Evolutionary conservation across 1,140 invertebrate species (phyloP), one percentile per base, ranked within the genome.

Genomic region (Drosophila varians): DNA sequence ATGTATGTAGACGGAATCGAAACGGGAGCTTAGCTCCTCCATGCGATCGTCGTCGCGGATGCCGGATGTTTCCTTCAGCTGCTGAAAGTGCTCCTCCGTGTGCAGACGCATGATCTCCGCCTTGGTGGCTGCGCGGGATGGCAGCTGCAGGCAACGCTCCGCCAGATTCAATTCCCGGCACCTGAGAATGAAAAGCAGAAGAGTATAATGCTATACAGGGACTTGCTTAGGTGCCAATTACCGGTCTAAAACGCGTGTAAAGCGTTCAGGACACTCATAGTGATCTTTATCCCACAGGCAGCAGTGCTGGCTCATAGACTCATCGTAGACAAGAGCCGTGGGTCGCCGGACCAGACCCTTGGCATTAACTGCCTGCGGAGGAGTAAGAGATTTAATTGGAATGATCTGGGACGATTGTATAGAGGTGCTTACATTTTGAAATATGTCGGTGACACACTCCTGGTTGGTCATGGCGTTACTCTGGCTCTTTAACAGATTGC

Each of bases 1-100:
- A 93, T 98, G 95, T 91, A 98, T 93, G 91, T 96, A 99, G 77
- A 98, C 91, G 9, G 96, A 94, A 90, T 99, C 97, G 91, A 95
- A 98, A 82, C 94, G 94, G 0, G 95, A 94, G 4, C 96, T 94
- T 0, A 96, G 52, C 38, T 94, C 92, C 91, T 97, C 96, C 61
- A 97, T 92, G 64, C 94, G 92, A 9, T 93, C 92, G 23, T 91
- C 47, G 86, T 96, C 92, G 11, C 91, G 90, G 57, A 92, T 92
- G 19, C 92, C 90, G 73, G 95, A 91, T 0, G 95, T 96, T 5
- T 90, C 91, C 90, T 95, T 93, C 3, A 98, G 90, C 68, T 94
- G 91, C 6, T 96, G 93, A 54, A 92, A 93, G 6, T 93, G 94
- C 40, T 94, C 92, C 4, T 93, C 88, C 1, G 94, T 93, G 75